Conservation (phyloP, 2,797 vertebrate species). For the Columba guinea region DNA sequence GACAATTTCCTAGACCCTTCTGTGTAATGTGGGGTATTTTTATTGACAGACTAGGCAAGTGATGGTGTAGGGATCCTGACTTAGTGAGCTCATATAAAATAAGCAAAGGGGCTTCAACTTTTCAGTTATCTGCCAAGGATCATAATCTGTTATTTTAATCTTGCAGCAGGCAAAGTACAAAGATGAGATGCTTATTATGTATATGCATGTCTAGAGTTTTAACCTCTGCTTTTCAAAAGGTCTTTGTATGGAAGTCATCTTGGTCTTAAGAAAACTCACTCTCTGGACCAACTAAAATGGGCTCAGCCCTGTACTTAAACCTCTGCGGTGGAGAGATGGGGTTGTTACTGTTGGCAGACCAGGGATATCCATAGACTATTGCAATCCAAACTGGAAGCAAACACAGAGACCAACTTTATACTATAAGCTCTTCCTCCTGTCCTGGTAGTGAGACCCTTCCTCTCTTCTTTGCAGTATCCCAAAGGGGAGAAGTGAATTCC, state of each 20-base stretch:
- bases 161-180: neutral
- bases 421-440: neutral
- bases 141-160: neutral
- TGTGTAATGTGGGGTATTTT: fast-evolving
- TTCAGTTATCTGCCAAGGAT: neutral
- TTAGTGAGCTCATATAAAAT: neutral
- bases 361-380: neutral
- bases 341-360: neutral
- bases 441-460: neutral
- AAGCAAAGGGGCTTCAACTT: neutral
- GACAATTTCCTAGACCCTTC: neutral
- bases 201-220: neutral
- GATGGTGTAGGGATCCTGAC: neutral
- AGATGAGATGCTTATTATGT: neutral
- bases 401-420: neutral
- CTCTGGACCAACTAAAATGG: neutral
- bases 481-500: slow-evolving; percentile 59
- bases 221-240: neutral
- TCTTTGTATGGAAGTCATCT: neutral
- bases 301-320: neutral
- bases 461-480: neutral
- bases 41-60: neutral
- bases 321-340: neutral
- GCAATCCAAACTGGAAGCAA: neutral
- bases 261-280: neutral